A percentile compares a stretch with the other conserved stretches of the same genome.
Conservation (phyloP, 2,113 vertebrate genomes). For the Polypterus senegalus region DNA sequence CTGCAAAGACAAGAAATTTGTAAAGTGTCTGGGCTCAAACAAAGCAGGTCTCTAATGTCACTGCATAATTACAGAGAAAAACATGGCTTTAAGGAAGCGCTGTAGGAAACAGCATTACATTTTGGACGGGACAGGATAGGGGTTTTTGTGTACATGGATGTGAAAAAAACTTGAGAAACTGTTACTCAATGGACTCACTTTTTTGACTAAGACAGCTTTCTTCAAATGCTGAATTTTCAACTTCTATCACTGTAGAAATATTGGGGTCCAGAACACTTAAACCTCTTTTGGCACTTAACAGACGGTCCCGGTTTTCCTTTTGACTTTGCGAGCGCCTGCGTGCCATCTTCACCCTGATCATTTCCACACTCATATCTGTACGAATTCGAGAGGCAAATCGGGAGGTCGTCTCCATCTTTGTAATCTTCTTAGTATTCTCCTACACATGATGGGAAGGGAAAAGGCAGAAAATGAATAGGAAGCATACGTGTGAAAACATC, state of each 20-base stretch:
- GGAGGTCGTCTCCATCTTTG: constrained; percentile 38
- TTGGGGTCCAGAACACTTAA: constrained; percentile 50
- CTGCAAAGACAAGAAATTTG: constrained; percentile 11
- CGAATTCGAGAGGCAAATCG: constrained; percentile 55
- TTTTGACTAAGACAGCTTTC: constrained; percentile 19
- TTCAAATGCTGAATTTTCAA: constrained; percentile 17
- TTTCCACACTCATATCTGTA: constrained; percentile 62
- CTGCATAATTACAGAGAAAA: too few species aligned
- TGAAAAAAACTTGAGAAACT: too few species aligned
- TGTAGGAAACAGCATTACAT: constrained; percentile 18
- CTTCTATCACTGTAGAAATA: constrained; percentile 26
- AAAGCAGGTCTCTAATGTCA: constrained; percentile 14
- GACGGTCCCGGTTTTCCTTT: constrained; percentile 71
- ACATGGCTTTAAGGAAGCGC: constrained; percentile 3
- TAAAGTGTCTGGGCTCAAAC: constrained; percentile 32
- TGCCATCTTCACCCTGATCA: constrained; percentile 66
- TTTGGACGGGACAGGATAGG: neutral
- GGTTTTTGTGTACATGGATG: too few species aligned
- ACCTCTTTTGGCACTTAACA: constrained; percentile 58
- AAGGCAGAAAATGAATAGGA: too few species aligned
- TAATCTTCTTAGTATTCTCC: too few species aligned
- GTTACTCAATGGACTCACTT: constrained; percentile 17
- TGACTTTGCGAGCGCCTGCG: constrained; percentile 63
- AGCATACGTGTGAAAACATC: too few species aligned
- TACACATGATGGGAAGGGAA: too few species aligned